These are phyloP conservation scores for Epinephelus malabaricus DNA, from an alignment of 2,797 vertebrate species.

Conservation along the genomic window DNA sequence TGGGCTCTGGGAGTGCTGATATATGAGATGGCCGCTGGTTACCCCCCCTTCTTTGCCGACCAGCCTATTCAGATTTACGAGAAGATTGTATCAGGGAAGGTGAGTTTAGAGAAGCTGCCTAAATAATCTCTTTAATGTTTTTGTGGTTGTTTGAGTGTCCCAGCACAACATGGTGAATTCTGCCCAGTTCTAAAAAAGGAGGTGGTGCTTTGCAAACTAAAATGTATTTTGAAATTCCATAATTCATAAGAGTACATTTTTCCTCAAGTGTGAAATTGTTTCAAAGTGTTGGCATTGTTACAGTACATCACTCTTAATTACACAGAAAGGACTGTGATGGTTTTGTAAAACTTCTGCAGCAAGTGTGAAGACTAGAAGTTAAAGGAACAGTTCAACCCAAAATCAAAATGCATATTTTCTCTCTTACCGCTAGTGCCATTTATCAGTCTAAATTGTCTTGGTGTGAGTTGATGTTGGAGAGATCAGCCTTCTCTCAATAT, in stretches of 20 bases:
- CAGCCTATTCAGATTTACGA: slow-evolving; percentile 98
- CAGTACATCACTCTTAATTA: not conserved
- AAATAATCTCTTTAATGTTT: not conserved
- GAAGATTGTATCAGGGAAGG: slow-evolving; percentile 98
- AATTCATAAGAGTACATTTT: not conserved
- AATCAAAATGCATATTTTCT: too few relatives aligned
- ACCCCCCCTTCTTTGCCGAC: slow-evolving; percentile 96
- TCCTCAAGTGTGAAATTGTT: not conserved
- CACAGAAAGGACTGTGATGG: not conserved
- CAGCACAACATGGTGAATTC: not conserved
- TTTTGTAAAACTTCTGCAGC: not conserved
- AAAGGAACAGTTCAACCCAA: not conserved
- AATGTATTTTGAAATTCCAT: not conserved
- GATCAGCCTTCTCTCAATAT: too few relatives aligned
- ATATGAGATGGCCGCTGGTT: slow-evolving; percentile 99
- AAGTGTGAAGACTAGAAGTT: not conserved
- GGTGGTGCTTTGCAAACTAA: not conserved
- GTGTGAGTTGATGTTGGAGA: too few relatives aligned
- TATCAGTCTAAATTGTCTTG: too few relatives aligned
- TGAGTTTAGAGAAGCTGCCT: slow-evolving; percentile 68
- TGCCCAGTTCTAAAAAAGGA: not conserved
- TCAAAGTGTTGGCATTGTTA: not conserved
- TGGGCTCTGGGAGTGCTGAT: slow-evolving; percentile 96
- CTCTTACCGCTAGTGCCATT: too few relatives aligned
- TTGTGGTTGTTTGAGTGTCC: not conserved